phyloP scores from a whole-genome alignment of 2,888 invertebrate genomes.

The Drosophila meridiana region DNA sequence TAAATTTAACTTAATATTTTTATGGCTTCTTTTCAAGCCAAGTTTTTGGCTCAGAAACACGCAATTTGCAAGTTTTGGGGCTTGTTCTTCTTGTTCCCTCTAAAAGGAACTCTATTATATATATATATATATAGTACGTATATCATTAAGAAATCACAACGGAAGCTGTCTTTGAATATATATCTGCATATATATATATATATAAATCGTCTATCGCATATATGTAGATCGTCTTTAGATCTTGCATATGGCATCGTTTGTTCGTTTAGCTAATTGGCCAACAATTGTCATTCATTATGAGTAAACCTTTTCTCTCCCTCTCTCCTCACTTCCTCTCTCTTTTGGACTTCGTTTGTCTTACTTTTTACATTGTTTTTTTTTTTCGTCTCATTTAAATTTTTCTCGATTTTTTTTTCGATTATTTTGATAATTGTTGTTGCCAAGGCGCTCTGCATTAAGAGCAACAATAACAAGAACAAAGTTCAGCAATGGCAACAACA shows the following conservation, averaged over 20 bases:
- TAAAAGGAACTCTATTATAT: background rate
- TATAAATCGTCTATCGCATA: no score
- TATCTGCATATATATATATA: conserved; percentile 2
- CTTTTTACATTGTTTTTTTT: conserved; percentile 36
- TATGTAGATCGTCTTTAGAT: conserved; percentile 3
- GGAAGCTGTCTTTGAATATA: background rate
- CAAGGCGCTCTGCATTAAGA: conserved; percentile 28
- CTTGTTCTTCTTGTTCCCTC: background rate
- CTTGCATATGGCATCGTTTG: background rate
- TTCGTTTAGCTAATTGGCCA: conserved; percentile 44
- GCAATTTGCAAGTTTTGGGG: no score
- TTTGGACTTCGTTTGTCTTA: conserved; percentile 1
- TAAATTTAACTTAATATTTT: no score
- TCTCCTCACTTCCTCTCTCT: background rate
- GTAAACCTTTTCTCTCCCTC: conserved; percentile 1
- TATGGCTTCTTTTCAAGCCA: background rate
- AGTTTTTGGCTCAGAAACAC: no score
- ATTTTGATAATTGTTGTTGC: conserved; percentile 40
- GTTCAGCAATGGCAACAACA: conserved; percentile 3
- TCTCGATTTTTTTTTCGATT: conserved; percentile 13
- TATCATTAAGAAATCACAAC: background rate
- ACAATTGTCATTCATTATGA: conserved; percentile 60
- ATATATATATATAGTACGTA: background rate
- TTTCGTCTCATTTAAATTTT: background rate
- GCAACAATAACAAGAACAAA: background rate